Evolutionary conservation across 2,888 invertebrate genomes (phyloP), one percentile per base, ranked within the genome.

Genomic region (Melanotus villosus): DNA sequence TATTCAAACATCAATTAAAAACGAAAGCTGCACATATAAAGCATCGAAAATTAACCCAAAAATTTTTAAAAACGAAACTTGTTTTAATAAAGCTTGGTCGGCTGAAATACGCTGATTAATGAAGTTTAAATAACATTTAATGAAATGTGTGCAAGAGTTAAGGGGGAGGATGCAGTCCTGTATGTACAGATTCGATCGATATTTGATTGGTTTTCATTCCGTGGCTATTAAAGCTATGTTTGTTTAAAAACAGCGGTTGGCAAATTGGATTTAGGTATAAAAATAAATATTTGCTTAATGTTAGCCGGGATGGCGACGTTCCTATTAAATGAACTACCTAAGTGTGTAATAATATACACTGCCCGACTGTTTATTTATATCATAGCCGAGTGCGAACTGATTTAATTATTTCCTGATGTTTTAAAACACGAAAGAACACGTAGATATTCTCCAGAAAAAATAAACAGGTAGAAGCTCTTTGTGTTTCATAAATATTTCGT

Each of bases 131-230:
- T 26, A 50, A 23, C 50, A 16, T 50, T 50, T 50, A 50, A 1
- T 50, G 43, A 43, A 43, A 43, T 19, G 43, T 43, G 16, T 43
- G 19, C 34, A 34, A 34, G 34, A 12, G n/a, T 34, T 12, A 34
- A 2, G 34, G 18, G 3, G 10, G 43, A 10, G 18, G 14, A 16
- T 19, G 43, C 43, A 18, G 18, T 43, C 14, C 12, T 34, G 43
- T 16, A 47, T 2, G 26, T 50, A 26, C n/a, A n/a, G 50, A 50
- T 26, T 50, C 26, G 9, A 50, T 50, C 50, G 23, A 50, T 26
- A 50, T 50, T 50, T 50, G 50, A 50, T 50, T 50, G 26, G 50
- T 50, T 50, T 50, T 47, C 47, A 14, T 30, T 30, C 18, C 19
- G 16, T 50, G 50, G 23, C 23, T 50, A 30, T 7, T 50, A 23